phyloP scores from a whole-genome alignment of 2,888 invertebrate species.

The Lepidonotus clava region DNA sequence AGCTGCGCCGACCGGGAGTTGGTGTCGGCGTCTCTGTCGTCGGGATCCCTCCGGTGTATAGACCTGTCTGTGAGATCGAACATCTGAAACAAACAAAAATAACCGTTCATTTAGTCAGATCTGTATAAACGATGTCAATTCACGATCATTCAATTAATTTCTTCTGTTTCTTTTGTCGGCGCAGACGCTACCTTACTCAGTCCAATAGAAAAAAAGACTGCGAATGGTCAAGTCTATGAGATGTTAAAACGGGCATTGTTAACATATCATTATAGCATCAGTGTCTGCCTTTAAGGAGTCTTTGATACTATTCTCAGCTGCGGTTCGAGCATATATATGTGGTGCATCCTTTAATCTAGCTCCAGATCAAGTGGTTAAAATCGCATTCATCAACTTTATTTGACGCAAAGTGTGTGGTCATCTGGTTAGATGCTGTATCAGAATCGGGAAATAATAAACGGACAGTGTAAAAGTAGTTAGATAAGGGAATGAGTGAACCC shows the following conservation, averaged over 20 bases:
- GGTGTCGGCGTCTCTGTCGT: not conserved
- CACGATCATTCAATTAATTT: not conserved
- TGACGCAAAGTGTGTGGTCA: not conserved
- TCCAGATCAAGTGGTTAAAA: no score
- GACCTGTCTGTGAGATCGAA: conserved; percentile 8
- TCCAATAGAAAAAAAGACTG: not conserved
- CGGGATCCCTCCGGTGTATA: not conserved
- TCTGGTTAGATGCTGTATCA: not conserved
- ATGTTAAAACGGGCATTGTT: not conserved
- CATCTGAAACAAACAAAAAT: conserved; percentile 32
- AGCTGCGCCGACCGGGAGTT: not conserved
- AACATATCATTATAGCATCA: not conserved
- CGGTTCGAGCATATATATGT: no score
- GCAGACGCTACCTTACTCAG: not conserved
- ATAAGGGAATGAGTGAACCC: not conserved
- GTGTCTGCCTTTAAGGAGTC: no score
- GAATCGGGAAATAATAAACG: not conserved
- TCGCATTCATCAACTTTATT: no score
- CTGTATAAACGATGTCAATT: not conserved
- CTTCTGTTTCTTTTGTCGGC: not conserved
- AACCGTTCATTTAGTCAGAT: no score
- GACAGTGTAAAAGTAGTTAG: not conserved
- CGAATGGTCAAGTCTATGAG: not conserved
- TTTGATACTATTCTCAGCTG: no score
- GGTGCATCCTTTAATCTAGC: no score